Evolutionary conservation across 2,113 vertebrate species (phyloP).

Genomic region (Columba janthina): DNA sequence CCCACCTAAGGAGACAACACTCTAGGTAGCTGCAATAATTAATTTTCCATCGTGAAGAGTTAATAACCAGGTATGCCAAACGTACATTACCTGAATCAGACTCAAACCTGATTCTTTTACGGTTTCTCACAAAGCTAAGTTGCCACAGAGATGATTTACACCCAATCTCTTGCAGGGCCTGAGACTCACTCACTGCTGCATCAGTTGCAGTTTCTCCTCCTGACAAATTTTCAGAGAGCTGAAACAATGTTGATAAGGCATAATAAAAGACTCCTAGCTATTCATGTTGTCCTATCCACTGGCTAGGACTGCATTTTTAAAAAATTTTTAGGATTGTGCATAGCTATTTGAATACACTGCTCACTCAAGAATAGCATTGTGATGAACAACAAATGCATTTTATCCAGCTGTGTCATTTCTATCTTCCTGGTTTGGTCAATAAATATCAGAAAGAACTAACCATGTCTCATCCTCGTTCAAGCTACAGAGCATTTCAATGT

Average conservation of each 20-base stretch:
- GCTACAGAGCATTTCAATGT: neutral
- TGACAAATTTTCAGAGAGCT: neutral
- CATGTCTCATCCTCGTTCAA: neutral
- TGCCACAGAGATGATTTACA: neutral
- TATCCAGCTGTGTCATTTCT: neutral
- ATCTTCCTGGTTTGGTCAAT: neutral
- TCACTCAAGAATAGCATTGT: neutral
- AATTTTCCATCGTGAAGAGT: neutral
- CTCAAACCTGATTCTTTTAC: neutral
- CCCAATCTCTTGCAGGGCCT: neutral
- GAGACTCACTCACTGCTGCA: neutral
- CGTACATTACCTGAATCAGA: neutral
- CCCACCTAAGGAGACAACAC: neutral
- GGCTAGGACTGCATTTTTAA: neutral
- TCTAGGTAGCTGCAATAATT: neutral
- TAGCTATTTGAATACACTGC: neutral
- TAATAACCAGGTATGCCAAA: neutral
- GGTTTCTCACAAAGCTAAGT: neutral
- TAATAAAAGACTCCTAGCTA: neutral
- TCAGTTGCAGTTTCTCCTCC: rapidly evolving
- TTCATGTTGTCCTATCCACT: neutral
- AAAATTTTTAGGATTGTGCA: neutral
- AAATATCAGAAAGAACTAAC: neutral
- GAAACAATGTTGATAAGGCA: neutral
- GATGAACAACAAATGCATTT: neutral